Conservation (phyloP, 1,140 invertebrate genomes). For the Pseudachorutes palmiensis region DNA sequence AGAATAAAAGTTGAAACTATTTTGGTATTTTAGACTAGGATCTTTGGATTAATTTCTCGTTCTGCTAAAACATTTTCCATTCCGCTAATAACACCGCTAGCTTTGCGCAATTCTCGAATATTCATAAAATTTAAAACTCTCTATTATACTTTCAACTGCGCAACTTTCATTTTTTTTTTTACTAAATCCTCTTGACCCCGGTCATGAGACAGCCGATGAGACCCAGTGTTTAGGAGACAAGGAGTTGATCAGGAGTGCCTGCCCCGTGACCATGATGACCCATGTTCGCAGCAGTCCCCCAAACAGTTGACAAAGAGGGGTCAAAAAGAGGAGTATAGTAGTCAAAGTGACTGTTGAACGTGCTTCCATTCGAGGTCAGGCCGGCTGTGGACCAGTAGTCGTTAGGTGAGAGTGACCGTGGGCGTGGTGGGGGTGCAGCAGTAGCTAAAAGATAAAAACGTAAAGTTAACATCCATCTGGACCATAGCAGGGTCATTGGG, state of each 20-base stretch:
- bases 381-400: neutral
- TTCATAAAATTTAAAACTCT: too few relatives aligned
- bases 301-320: constrained; percentile 2
- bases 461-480: too few relatives aligned
- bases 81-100: too few relatives aligned
- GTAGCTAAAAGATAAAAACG: neutral
- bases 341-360: constrained; percentile 4
- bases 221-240: constrained; percentile 9
- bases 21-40: too few relatives aligned
- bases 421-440: neutral
- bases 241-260: neutral
- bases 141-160: neutral
- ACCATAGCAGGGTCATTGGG: too few relatives aligned
- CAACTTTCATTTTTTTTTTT: too few relatives aligned
- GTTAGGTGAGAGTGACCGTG: constrained; percentile 7
- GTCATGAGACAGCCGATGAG: too few relatives aligned
- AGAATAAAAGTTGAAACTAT: too few relatives aligned
- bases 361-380: neutral
- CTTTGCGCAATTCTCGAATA: too few relatives aligned
- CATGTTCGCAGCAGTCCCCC: constrained; percentile 1
- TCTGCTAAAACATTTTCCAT: too few relatives aligned
- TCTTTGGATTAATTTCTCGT: neutral
- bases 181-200: too few relatives aligned
- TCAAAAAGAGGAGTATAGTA: constrained; percentile 11
- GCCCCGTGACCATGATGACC: constrained; percentile 2